Conservation (phyloP, 2,888 invertebrate species). For the Ceramica pisi region DNA sequence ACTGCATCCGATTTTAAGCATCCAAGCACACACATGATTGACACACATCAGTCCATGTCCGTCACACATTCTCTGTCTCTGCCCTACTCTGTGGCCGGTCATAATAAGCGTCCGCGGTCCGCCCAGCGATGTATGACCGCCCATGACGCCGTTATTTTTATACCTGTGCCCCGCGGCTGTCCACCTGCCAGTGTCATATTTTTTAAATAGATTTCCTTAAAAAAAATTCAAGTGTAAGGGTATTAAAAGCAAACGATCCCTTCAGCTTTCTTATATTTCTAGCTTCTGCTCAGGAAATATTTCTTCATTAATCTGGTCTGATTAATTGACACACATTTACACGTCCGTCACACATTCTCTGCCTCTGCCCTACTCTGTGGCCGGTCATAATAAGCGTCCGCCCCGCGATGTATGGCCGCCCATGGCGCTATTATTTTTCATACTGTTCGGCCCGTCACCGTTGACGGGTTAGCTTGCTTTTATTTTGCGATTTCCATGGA, state of each 20-base stretch:
- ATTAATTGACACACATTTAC: neutral
- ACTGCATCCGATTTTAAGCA: too few species aligned
- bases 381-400: constrained; percentile 65
- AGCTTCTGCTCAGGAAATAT: too few species aligned
- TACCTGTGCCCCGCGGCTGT: too few species aligned
- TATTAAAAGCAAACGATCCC: too few species aligned
- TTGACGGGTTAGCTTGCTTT: constrained; percentile 37
- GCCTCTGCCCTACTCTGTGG: constrained; percentile 38
- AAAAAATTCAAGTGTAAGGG: too few species aligned
- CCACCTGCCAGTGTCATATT: too few species aligned
- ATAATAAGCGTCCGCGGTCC: constrained; percentile 63
- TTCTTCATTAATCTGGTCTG: too few species aligned
- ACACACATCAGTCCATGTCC: neutral
- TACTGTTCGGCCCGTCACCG: constrained; percentile 58
- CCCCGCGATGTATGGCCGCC: constrained; percentile 66
- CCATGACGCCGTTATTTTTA: constrained; percentile 70
- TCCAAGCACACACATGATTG: neutral
- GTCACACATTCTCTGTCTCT: constrained; percentile 3
- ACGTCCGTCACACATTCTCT: constrained; percentile 6
- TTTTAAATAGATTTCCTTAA: too few species aligned
- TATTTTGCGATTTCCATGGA: constrained; percentile 28
- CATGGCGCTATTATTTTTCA: constrained; percentile 70
- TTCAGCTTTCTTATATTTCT: too few species aligned
- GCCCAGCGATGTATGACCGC: constrained; percentile 65
- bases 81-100: constrained; percentile 46